phyloP scores from a whole-genome alignment of 2,113 vertebrate genomes.

The Lophius piscatorius region DNA sequence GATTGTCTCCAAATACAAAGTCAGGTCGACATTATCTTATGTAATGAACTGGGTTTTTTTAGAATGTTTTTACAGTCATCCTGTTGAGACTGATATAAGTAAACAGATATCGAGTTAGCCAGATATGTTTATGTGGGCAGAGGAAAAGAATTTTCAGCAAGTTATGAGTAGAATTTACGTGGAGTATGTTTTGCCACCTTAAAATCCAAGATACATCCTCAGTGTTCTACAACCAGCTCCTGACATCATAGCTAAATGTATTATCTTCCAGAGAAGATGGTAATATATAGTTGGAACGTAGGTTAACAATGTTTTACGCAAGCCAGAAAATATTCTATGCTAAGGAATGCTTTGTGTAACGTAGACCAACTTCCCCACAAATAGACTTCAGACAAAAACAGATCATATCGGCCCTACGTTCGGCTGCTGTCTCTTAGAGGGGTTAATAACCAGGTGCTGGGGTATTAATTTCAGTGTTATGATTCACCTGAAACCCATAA shows the following conservation, averaged over 20 bases:
- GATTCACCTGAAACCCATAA: constrained; percentile 34
- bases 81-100: not conserved
- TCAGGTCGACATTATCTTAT: not conserved
- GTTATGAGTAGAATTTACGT: constrained; percentile 43
- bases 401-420: constrained; percentile 13
- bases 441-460: constrained; percentile 58
- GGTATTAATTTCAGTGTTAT: constrained; percentile 33
- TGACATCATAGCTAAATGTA: constrained; percentile 35
- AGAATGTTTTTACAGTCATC: constrained; percentile 1
- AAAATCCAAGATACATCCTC: constrained; percentile 21
- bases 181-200: constrained; percentile 58
- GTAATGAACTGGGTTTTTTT: not conserved
- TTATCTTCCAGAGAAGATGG: constrained; percentile 17
- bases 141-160: not conserved
- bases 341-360: constrained; percentile 33
- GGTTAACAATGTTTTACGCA: constrained; percentile 7
- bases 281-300: constrained; percentile 12
- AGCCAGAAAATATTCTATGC: constrained; percentile 4
- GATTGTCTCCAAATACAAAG: constrained; percentile 22
- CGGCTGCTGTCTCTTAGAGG: constrained; percentile 20
- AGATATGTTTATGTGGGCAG: not conserved
- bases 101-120: not conserved
- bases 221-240: constrained; percentile 28
- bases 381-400: constrained; percentile 13
- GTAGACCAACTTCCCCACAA: too few relatives aligned